Evolutionary conservation across 2,888 invertebrate species (phyloP).

Genomic region (Folsomia candida): DNA sequence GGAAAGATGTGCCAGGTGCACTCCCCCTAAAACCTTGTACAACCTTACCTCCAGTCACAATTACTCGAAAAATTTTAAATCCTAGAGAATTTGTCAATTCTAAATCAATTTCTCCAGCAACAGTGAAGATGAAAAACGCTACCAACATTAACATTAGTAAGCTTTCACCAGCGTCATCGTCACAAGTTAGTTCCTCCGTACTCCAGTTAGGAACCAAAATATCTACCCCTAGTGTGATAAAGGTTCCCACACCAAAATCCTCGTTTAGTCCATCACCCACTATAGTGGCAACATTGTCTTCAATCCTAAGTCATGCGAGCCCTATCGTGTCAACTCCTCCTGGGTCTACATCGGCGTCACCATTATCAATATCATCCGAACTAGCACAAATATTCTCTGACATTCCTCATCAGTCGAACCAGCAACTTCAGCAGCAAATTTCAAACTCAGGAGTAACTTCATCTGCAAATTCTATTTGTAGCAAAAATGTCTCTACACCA

Average conservation of each 20-base stretch:
- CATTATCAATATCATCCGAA: neutral
- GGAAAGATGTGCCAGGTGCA: neutral
- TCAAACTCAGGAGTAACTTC: neutral
- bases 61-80: slow-evolving; percentile 2
- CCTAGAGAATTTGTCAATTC: neutral
- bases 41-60: neutral
- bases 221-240: slow-evolving; percentile 24
- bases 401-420: neutral
- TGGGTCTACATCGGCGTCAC: neutral
- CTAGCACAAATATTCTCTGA: neutral
- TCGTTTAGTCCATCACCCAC: slow-evolving; percentile 20
- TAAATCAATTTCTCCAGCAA: neutral
- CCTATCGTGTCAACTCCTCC: neutral
- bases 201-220: neutral
- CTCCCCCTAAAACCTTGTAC: neutral
- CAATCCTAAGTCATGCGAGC: slow-evolving; percentile 8
- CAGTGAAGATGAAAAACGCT: too few relatives aligned
- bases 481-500: neutral
- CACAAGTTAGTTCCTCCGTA: too few relatives aligned
- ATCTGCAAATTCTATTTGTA: neutral
- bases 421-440: neutral
- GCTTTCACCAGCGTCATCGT: too few relatives aligned
- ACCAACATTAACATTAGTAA: too few relatives aligned
- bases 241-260: slow-evolving; percentile 20
- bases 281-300: slow-evolving; percentile 7